Evolutionary conservation across 2,888 invertebrate genomes (phyloP), one percentile per base, ranked within the genome.

Genomic region (Myopa tessellatipennis): DNA sequence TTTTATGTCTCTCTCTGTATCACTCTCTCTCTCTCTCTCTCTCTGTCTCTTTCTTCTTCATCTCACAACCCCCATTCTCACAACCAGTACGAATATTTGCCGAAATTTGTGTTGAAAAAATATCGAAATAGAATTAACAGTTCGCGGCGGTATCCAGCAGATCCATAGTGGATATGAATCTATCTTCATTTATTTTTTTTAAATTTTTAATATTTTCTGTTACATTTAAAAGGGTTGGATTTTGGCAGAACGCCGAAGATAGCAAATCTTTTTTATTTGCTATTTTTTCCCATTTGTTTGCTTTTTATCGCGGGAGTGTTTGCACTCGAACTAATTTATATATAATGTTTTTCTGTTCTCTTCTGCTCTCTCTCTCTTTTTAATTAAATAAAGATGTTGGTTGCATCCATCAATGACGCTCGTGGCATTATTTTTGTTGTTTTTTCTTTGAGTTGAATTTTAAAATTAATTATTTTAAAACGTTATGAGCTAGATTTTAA

Each of bases 171-270:
- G 26, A 26, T 38, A 38, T 55, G 67, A n/a, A 74, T 74, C 67
- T 74, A 74, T 74, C 67, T 55, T 12, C 60, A 60, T 45, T 60
- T 77, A 38, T 69, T 76, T 80, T 80, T 81, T 82, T 76, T 80
- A 81, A 80, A 78, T 77, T 80, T 74, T 75, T 74, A 77, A 79
- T 18, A 68, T 79, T 72, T 77, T 26, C 58, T 45, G 67, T n/a
- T 67, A 65, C 26, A 38, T 74, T 67, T 58, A 80, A 82, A 83
- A 82, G 86, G 86, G 83, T 85, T 85, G 80, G 83, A 82, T 83
- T 85, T 88, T 87, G 87, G 88, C 88, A 88, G 80, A 81, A 79
- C 40, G 75, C 75, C 75, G 75, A 74, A 45, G 60, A 45, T 45
- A 68, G 52, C 14, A 74, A 65, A 65, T 65, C 45, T 52, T n/a